Evolutionary conservation across 2,113 vertebrate species (phyloP).

Genomic region (Pelvicachromis taeniatus): DNA sequence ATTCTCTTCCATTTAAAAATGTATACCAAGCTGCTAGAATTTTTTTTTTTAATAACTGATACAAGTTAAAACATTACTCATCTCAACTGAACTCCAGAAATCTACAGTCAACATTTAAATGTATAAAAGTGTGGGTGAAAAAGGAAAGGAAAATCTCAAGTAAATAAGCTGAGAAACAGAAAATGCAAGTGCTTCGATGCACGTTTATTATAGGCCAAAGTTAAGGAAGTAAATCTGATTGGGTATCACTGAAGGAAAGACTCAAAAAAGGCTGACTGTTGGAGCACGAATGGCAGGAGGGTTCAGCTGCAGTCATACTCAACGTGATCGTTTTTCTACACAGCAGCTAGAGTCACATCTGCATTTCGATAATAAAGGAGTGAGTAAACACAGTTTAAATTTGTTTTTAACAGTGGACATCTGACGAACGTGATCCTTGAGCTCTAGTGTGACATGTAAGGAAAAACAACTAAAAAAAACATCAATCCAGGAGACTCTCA

Average conservation of each 20-base stretch:
- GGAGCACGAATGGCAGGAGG: not conserved
- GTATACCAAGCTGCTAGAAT: not conserved
- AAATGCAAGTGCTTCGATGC: not conserved
- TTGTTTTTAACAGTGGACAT: not conserved
- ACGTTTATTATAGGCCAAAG: not conserved
- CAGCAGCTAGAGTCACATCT: not conserved
- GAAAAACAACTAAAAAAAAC: not conserved
- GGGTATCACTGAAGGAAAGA: not conserved
- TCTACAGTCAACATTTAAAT: not conserved
- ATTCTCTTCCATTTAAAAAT: not conserved
- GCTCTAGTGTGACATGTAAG: not conserved
- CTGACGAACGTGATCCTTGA: not conserved
- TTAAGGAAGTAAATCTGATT: not conserved
- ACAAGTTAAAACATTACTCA: not conserved
- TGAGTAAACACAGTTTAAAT: not conserved
- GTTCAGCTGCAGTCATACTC: not conserved
- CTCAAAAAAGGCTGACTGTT: not conserved
- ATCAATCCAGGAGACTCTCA: not conserved
- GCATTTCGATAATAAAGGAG: not conserved
- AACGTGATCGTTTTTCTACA: not conserved
- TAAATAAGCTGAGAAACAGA: not conserved
- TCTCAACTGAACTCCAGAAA: not conserved
- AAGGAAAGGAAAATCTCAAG: not conserved
- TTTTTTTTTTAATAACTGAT: no score
- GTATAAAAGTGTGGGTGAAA: not conserved